Conservation (phyloP, 2,888 invertebrate genomes). For the Eurytoma californica region DNA sequence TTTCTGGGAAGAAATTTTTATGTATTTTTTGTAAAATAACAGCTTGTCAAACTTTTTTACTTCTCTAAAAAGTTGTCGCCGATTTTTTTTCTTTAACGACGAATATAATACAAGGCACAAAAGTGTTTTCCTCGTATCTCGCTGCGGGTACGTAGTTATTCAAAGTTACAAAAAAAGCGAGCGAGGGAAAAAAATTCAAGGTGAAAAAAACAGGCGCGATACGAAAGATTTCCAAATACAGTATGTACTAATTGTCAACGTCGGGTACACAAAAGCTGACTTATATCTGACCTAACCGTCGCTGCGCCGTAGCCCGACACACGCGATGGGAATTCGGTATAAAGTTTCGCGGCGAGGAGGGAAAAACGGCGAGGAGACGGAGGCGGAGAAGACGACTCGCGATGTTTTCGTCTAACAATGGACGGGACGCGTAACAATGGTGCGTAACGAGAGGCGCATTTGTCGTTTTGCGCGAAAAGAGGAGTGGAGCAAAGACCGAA, state of each 20-base stretch:
- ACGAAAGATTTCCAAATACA: constrained; percentile 10
- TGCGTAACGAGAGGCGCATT: constrained; percentile 67
- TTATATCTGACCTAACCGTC: constrained; percentile 5
- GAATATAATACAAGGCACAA: too few relatives aligned
- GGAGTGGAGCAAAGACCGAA: background rate
- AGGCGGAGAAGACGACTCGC: constrained; percentile 31
- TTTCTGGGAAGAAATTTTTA: too few relatives aligned
- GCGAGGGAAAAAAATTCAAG: too few relatives aligned
- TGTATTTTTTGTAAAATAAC: too few relatives aligned
- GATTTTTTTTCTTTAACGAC: too few relatives aligned
- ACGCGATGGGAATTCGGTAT: background rate
- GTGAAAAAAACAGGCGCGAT: background rate
- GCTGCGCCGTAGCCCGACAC: background rate
- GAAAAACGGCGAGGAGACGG: constrained; percentile 20
- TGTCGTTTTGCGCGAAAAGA: constrained; percentile 50
- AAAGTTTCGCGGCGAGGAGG: constrained; percentile 24
- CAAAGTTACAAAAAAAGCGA: too few relatives aligned
- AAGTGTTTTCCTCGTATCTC: too few relatives aligned
- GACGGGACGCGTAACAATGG: constrained; percentile 66
- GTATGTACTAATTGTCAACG: too few relatives aligned
- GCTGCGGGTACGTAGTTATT: too few relatives aligned
- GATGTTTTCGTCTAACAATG: constrained; percentile 60
- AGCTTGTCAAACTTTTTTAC: too few relatives aligned
- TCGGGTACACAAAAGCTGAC: constrained; percentile 19
- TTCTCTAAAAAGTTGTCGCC: too few relatives aligned